Evolutionary conservation across 2,888 invertebrate genomes (phyloP).

Genomic region (Parnassius apollo): DNA sequence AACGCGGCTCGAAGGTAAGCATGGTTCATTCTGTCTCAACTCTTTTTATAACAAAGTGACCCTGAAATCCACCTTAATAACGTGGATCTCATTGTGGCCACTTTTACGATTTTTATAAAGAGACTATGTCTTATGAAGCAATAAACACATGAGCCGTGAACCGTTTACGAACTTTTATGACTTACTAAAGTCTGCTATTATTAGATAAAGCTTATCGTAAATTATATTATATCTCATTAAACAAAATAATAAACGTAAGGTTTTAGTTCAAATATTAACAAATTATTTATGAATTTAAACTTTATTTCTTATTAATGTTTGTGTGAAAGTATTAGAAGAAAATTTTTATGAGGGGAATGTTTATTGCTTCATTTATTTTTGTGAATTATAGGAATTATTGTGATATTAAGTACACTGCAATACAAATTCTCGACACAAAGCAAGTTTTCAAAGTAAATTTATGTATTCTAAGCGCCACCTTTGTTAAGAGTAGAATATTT

Average conservation of each 20-base stretch:
- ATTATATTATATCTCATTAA: slow-evolving; percentile 5
- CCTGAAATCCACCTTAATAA: slow-evolving; percentile 50
- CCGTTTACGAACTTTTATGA: slow-evolving; percentile 38
- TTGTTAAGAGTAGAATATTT: too few species aligned
- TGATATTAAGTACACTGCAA: background rate
- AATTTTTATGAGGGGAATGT: slow-evolving; percentile 5
- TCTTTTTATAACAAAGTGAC: slow-evolving; percentile 46
- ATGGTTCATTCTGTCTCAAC: slow-evolving; percentile 32
- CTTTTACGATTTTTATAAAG: slow-evolving; percentile 33
- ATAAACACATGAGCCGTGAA: slow-evolving; percentile 19
- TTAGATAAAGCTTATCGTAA: background rate
- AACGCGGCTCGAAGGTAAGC: slow-evolving; percentile 99
- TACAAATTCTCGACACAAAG: background rate
- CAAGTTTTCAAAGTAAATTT: slow-evolving; percentile 7
- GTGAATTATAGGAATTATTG: slow-evolving; percentile 35
- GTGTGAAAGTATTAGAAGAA: too few species aligned
- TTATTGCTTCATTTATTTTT: slow-evolving; percentile 38
- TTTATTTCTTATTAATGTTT: too few species aligned
- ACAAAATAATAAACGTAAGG: too few species aligned
- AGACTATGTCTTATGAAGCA: slow-evolving; percentile 27
- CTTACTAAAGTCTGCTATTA: background rate
- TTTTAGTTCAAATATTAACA: too few species aligned
- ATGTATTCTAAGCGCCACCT: background rate
- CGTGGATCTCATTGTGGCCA: slow-evolving; percentile 56
- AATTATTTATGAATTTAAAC: too few species aligned